These are phyloP conservation scores for Galerucella calmariensis DNA, from an alignment of 2,888 invertebrate species.

Conservation along the genomic window DNA sequence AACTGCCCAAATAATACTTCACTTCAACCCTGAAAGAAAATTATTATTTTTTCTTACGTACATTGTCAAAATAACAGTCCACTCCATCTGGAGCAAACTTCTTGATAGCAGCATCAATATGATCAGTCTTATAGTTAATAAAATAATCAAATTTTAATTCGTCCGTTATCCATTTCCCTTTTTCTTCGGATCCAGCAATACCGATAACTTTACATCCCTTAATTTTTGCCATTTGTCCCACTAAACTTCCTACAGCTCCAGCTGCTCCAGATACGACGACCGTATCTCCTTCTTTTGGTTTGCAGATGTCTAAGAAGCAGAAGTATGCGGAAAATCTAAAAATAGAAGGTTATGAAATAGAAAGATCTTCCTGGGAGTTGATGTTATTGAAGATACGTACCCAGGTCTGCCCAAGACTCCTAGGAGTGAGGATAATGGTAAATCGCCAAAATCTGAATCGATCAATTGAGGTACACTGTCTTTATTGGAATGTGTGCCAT, in stretches of 20 bases:
- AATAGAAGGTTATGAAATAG: background rate
- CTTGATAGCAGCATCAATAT: constrained; percentile 69
- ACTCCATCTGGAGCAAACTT: constrained; percentile 75
- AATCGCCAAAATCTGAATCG: constrained; percentile 69
- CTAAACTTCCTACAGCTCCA: constrained; percentile 81
- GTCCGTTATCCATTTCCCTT: constrained; percentile 74
- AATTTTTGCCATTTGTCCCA: constrained; percentile 83
- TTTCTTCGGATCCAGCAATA: constrained; percentile 76
- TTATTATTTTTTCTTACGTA: constrained; percentile 60
- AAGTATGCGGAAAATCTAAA: constrained; percentile 78
- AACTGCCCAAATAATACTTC: no score
- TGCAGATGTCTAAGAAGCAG: constrained; percentile 77
- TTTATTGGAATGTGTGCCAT: constrained; percentile 59
- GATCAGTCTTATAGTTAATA: constrained; percentile 77
- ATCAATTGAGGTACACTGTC: constrained; percentile 64
- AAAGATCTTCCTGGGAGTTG: no score
- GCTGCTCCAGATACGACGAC: constrained; percentile 80
- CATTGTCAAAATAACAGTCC: constrained; percentile 83
- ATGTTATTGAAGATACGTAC: constrained; percentile 60
- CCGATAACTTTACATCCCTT: constrained; percentile 78
- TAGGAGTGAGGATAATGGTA: constrained; percentile 72
- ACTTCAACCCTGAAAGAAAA: background rate
- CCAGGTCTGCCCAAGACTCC: constrained; percentile 80
- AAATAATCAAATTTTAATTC: constrained; percentile 75
- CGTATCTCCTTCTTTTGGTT: constrained; percentile 78